Evolutionary conservation across 2,797 vertebrate genomes (phyloP), one percentile per base, ranked within the genome.

Genomic region (Channallabes apus): DNA sequence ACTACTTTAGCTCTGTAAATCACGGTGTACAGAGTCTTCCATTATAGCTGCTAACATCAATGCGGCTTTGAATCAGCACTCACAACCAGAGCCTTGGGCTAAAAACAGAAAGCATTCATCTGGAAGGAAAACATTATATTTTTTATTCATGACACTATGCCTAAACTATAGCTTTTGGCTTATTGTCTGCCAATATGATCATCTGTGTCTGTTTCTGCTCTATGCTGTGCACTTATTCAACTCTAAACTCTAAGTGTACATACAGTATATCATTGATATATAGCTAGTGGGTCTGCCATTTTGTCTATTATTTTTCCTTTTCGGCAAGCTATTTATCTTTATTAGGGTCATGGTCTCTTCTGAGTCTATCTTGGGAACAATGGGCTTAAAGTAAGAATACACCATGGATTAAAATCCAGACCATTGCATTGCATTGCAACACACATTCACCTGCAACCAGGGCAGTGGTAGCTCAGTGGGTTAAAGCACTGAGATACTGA

Each of bases 11-110:
- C 27, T 24, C 1, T 56, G 27, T 75, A 75, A 58, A 61, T 54
- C 9, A 27, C 32, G 68, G 54, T 18, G 27, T 82, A 46, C 18
- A 72, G 20, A 51, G n/a, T 54, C 18, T 83, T 24, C 14, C 18
- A 35, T n/a, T 62, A 35, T 22, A 77, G 27, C 51, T 73, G 71
- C 12, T 72, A 76, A 29, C 73, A 80, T 82, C 59, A 75, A 29
- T 15, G 35, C 14, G 12, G 46, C 71, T 76, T 86, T 77, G 76
- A 38, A 38, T 61, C 2, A 18, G 56, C 29, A 29, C 27, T 75
- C 46, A 41, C 35, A 41, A 71, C 62, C 46, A 51, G 11, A 51
- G 46, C 46, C 46, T 51, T 12, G 46, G 46, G 46, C 46, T 68
- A 68, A 29, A 7, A 62, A 51, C 46, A 54, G 41, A 54, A 51